Evolutionary conservation across 2,797 vertebrate genomes (phyloP), one percentile per base, ranked within the genome.

Genomic region (Betta splendens): DNA sequence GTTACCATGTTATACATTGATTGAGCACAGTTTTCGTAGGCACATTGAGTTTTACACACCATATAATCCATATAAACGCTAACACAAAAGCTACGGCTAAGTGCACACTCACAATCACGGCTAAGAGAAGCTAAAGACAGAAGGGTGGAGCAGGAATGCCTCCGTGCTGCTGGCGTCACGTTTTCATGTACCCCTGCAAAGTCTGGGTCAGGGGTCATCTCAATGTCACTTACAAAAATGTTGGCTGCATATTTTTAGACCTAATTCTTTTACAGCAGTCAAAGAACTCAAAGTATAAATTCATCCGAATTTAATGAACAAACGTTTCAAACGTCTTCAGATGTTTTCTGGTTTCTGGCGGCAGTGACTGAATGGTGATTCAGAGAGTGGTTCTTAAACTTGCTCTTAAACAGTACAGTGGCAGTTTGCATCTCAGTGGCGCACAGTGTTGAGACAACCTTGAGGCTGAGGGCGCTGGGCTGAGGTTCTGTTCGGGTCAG

Each of bases 371-470:
- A 36, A 10, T 58, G 9, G 10, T 9, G 3, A 23, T 39, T 62
- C 12, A 43, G 12, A 36, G 13, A 28, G n/a, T 78, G 89, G 91
- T 88, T 91, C 88, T 87, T 94, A 94, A 90, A 93, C 91, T 87
- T 91, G 94, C 89, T n/a, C n/a, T 93, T 95, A 84, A 92, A 91
- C 87, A 89, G 93, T 90, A 92, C 89, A 85, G 90, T 85, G 87
- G 69, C 47, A 72, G 44, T 89, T 93, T 89, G 93, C 92, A 89
- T 95, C 94, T 94, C 91, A 94, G 89, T 94, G 92, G 86, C 94
- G 90, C 92, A 93, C 93, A 89, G 95, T 94, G 90, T 95, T 95
- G 89, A 95, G 93, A 95, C 92, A 95, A 98, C 97, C 97, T 98
- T 98, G 97, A 81, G 96, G 94, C 76, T 94, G 93, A 80, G 95